Conservation (phyloP, 2,113 vertebrate species). For the Taurulus bubalis region DNA sequence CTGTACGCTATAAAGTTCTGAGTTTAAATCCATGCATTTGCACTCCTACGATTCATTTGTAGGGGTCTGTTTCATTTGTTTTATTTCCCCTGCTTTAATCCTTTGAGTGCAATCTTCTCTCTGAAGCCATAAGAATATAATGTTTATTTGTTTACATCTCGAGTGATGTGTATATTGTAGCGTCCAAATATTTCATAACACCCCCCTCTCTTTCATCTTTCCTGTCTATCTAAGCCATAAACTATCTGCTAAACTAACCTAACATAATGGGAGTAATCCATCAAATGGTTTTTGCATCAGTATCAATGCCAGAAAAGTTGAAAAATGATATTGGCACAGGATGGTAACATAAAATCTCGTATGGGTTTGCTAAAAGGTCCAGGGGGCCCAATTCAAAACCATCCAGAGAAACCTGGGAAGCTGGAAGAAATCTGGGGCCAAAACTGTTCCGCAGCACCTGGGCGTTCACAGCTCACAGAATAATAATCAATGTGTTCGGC, state of each 20-base stretch:
- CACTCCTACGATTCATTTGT: neutral
- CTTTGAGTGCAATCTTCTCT: constrained; percentile 15
- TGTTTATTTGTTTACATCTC: constrained; percentile 23
- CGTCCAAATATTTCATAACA: constrained; percentile 10
- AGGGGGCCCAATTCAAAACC: constrained; percentile 62
- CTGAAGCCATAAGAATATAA: neutral
- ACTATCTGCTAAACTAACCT: constrained; percentile 48
- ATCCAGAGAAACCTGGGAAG: constrained; percentile 59
- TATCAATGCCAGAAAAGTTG: constrained; percentile 55
- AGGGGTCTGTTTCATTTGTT: constrained; percentile 1
- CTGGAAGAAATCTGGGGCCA: constrained; percentile 56
- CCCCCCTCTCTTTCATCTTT: constrained; percentile 17
- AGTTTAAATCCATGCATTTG: neutral
- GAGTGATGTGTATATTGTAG: constrained; percentile 1
- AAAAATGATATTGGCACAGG: constrained; percentile 67
- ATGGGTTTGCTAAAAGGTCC: constrained; percentile 71
- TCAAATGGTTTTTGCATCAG: constrained; percentile 55
- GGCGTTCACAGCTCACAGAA: constrained; percentile 37
- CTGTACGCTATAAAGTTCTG: neutral
- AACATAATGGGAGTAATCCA: constrained; percentile 48
- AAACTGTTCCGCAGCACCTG: constrained; percentile 62
- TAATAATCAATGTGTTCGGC: constrained; percentile 35
- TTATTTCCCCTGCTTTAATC: neutral
- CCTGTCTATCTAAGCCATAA: constrained; percentile 18
- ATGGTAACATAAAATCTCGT: constrained; percentile 62